Conservation (phyloP, 2,113 vertebrate species). For the Corynorhinus townsendii region DNA sequence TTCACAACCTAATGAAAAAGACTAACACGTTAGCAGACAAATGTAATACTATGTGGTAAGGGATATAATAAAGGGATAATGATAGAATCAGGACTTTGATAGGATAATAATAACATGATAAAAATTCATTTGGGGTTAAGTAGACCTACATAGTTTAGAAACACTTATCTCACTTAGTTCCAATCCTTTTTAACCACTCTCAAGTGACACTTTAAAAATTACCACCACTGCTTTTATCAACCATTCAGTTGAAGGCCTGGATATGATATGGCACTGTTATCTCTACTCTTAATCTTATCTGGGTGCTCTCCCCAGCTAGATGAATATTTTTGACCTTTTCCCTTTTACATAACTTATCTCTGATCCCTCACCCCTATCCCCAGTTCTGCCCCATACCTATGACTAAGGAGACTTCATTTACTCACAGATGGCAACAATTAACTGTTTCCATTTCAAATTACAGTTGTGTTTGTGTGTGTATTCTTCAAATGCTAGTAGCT, state of each 20-base stretch:
- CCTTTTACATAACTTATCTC: not conserved
- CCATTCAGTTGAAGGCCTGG: not conserved
- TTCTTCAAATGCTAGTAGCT: slow-evolving; percentile 47
- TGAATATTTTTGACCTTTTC: not conserved
- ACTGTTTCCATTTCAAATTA: slow-evolving; percentile 60
- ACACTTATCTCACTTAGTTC: not conserved
- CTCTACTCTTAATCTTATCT: not conserved
- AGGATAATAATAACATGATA: not conserved
- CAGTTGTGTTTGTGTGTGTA: not conserved
- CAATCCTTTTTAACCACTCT: not conserved
- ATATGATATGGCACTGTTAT: not conserved
- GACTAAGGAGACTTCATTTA: not conserved
- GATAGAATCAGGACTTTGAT: not conserved
- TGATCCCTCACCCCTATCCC: not conserved
- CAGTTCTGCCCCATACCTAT: not conserved
- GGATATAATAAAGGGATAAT: not conserved
- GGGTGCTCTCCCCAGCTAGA: not conserved
- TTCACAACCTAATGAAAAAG: not conserved
- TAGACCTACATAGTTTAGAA: not conserved
- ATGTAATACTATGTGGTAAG: not conserved
- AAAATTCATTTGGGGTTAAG: not conserved
- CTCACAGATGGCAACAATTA: slow-evolving; percentile 41
- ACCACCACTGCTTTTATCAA: not conserved
- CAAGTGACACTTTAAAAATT: not conserved
- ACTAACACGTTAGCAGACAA: not conserved